Percentiles rank a stretch among this genome's conserved stretches.
These are phyloP conservation scores for Xenopus laevis DNA, from an alignment of 2,113 vertebrate genomes.

Conservation along the genomic window DNA sequence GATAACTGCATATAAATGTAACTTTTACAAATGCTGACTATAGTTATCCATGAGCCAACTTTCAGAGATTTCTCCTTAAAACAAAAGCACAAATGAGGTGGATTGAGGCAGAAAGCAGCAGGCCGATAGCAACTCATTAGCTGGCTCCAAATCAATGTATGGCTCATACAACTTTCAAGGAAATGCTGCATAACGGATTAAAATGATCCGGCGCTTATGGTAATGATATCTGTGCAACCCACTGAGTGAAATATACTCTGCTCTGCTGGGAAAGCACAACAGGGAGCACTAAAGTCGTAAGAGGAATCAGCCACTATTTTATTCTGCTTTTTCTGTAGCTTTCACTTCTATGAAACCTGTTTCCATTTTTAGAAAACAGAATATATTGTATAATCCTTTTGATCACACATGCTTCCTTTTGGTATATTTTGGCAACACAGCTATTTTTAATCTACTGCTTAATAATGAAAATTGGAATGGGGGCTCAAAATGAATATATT, in stretches of 20 bases:
- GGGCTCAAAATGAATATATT: no score
- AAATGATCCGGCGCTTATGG: not conserved
- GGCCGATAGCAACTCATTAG: not conserved
- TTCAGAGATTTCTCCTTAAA: no score
- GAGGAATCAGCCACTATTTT: slow-evolving; percentile 8
- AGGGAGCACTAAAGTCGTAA: slow-evolving; percentile 1
- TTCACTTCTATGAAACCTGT: not conserved
- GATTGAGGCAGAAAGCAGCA: not conserved
- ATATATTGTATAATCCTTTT: not conserved
- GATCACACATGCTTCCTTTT: slow-evolving; percentile 1
- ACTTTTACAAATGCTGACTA: no score
- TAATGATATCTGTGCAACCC: slow-evolving; percentile 23
- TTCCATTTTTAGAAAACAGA: not conserved
- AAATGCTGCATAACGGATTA: not conserved
- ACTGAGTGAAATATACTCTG: slow-evolving; percentile 1
- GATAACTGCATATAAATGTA: no score
- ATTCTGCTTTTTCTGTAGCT: slow-evolving; percentile 29
- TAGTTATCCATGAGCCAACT: no score
- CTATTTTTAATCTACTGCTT: slow-evolving; percentile 4
- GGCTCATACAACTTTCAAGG: no score
- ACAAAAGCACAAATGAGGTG: no score
- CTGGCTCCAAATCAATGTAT: not conserved
- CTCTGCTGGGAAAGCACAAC: slow-evolving; percentile 19
- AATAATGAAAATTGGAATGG: slow-evolving; percentile 1
- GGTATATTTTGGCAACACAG: not conserved